phyloP scores from a whole-genome alignment of 2,113 vertebrate species.

The cat (Felis catus) region F.catus_Fca126_mat1.0 CM031416.1:30482501-30483000 shows the following conservation, averaged over 20 bases:
- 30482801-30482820: not conserved
- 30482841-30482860: not conserved
- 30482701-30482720: conserved; percentile 9
- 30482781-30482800: not conserved
- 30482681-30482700: not conserved
- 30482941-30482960: not conserved
- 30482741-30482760: not conserved
- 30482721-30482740: not conserved
- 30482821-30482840: not conserved
- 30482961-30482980: not conserved
- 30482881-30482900: not conserved
- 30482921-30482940: not conserved
- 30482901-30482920: not conserved
- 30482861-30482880: not conserved
- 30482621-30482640: not conserved
- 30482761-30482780: not conserved
- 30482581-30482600: not conserved
- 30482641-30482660: conserved; percentile 10
- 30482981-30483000: not conserved
- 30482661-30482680: conserved; percentile 30
- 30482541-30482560: not conserved
- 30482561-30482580: not conserved
- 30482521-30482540: not conserved
- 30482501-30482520: not conserved
- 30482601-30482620: not conserved